Evolutionary conservation across 2,797 vertebrate genomes (phyloP).

Genomic region (Rhinogobio ventralis): DNA sequence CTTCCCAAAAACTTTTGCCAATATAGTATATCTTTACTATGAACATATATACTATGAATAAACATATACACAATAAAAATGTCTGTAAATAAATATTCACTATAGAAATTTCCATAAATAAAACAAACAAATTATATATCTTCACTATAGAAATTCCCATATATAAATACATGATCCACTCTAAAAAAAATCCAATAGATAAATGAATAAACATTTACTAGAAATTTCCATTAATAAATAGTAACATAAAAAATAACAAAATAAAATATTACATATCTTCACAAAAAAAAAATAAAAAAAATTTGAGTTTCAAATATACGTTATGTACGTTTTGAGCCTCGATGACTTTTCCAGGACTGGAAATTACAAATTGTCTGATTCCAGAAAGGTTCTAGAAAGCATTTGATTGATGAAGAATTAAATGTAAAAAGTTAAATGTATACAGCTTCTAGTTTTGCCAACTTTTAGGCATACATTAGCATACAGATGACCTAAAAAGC

Average conservation of each 20-base stretch:
- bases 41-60: neutral
- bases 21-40: neutral
- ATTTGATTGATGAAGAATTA: neutral
- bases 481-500: neutral
- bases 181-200: too few species aligned
- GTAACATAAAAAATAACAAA: too few species aligned
- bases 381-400: neutral
- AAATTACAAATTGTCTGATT: neutral
- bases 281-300: too few species aligned
- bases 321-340: neutral
- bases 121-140: neutral
- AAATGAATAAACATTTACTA: too few species aligned
- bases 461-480: neutral
- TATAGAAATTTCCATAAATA: neutral
- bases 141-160: neutral
- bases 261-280: too few species aligned
- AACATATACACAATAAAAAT: neutral
- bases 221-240: too few species aligned
- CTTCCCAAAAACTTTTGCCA: too few species aligned
- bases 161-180: neutral
- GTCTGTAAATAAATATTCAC: neutral
- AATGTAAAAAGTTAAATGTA: neutral
- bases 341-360: neutral
- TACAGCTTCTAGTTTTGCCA: neutral
- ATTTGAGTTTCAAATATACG: neutral